phyloP scores from a whole-genome alignment of 2,888 invertebrate genomes.

The Strigamia transsilvanica region DNA sequence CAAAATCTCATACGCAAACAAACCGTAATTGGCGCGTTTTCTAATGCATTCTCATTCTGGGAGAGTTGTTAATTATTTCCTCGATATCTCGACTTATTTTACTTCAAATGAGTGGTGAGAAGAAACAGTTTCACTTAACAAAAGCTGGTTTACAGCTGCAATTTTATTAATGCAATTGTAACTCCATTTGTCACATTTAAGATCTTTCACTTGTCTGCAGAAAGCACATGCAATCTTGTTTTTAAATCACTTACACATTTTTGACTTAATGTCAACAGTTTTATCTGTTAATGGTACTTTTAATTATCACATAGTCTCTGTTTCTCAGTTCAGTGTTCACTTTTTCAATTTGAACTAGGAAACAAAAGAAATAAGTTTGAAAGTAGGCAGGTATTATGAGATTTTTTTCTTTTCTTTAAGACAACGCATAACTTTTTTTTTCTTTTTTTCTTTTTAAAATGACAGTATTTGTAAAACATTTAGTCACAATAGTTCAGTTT shows the following conservation, averaged over 20 bases:
- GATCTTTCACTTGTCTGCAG: constrained; percentile 31
- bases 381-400: constrained; percentile 3
- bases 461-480: constrained; percentile 24
- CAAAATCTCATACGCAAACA: too few relatives aligned
- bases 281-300: constrained; percentile 37
- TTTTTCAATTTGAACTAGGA: constrained; percentile 23
- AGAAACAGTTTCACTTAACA: constrained; percentile 19
- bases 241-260: not conserved
- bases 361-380: constrained; percentile 21
- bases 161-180: constrained; percentile 36
- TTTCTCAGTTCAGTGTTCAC: constrained; percentile 1
- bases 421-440: not conserved
- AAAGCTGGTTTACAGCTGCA: constrained; percentile 38
- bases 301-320: constrained; percentile 31
- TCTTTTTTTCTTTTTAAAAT: not conserved
- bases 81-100: too few relatives aligned
- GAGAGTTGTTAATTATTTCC: too few relatives aligned
- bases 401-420: not conserved
- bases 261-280: constrained; percentile 32
- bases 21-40: too few relatives aligned
- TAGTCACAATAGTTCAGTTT: constrained; percentile 29
- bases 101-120: not conserved
- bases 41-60: too few relatives aligned
- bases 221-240: constrained; percentile 23
- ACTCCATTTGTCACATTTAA: constrained; percentile 40